These are phyloP conservation scores for Aphidius ervi DNA, from an alignment of 1,140 invertebrate species.

Conservation along the genomic window DNA sequence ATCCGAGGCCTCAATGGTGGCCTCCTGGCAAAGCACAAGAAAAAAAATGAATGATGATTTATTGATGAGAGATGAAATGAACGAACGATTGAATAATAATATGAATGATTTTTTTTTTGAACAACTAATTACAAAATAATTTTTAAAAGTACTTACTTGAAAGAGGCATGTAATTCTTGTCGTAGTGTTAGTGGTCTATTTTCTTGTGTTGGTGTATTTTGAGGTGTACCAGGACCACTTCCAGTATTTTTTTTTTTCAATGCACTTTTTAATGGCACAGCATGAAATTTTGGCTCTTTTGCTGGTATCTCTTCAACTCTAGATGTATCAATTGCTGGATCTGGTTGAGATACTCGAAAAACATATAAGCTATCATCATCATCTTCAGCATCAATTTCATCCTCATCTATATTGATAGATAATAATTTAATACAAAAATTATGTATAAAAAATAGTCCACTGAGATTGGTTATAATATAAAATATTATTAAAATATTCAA, in stretches of 20 bases:
- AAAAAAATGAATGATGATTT: constrained; percentile 49
- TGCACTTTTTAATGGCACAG: constrained; percentile 86
- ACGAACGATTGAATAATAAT: constrained; percentile 20
- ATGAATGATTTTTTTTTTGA: not conserved
- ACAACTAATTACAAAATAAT: constrained; percentile 32
- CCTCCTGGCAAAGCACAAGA: constrained; percentile 64
- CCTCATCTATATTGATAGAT: constrained; percentile 44
- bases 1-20: constrained; percentile 83
- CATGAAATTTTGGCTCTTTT: constrained; percentile 82
- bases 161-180: constrained; percentile 63
- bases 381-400: constrained; percentile 56
- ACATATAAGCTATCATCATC: constrained; percentile 53
- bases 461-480: too few relatives aligned
- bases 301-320: constrained; percentile 85
- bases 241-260: constrained; percentile 74
- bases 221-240: constrained; percentile 59
- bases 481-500: too few relatives aligned
- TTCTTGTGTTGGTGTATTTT: constrained; percentile 74
- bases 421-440: too few relatives aligned
- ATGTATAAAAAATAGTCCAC: too few relatives aligned
- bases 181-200: constrained; percentile 65
- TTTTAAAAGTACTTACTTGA: constrained; percentile 59
- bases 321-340: constrained; percentile 70
- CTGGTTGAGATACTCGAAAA: constrained; percentile 56
- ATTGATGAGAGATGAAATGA: constrained; percentile 37